Percentiles rank a stretch among this genome's conserved stretches.
Evolutionary conservation across 2,888 invertebrate species (phyloP).

Genomic region (Empis livida): DNA sequence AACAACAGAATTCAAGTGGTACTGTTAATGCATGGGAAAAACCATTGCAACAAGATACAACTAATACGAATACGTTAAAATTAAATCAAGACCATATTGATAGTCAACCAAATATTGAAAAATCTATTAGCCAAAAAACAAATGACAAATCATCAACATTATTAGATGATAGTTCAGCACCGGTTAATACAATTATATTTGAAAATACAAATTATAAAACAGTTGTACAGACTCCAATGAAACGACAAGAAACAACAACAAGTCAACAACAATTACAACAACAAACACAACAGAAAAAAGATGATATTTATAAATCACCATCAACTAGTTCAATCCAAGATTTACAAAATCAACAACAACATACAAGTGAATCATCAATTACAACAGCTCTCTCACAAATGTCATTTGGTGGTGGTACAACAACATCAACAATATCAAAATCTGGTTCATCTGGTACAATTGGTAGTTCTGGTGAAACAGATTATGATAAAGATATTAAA

Average conservation of each 20-base stretch:
- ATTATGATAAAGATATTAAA: constrained; percentile 78
- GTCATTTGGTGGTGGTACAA: constrained; percentile 39
- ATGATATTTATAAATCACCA: constrained; percentile 13
- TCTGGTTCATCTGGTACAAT: constrained; percentile 5
- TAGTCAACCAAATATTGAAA: neutral
- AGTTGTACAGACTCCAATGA: constrained; percentile 44
- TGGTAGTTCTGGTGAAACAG: constrained; percentile 40
- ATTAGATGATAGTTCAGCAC: constrained; percentile 60
- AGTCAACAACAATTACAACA: constrained; percentile 9
- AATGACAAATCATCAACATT: constrained; percentile 7
- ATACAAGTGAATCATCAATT: constrained; percentile 34
- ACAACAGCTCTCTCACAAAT: constrained; percentile 48
- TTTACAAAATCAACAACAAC: constrained; percentile 27
- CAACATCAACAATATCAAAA: constrained; percentile 26
- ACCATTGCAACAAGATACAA: constrained; percentile 7
- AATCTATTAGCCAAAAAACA: constrained; percentile 8
- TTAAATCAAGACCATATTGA: constrained; percentile 11
- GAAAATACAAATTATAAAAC: constrained; percentile 85
- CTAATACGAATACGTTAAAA: constrained; percentile 8
- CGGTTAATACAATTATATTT: constrained; percentile 79
- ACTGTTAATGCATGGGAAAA: neutral
- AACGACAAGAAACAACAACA: constrained; percentile 31
- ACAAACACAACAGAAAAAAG: constrained; percentile 11
- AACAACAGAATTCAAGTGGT: constrained; percentile 4
- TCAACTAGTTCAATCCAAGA: constrained; percentile 17